Base-by-base conservation (phyloP, 1,140 invertebrate species). In the Cydia strobilella region DNA sequence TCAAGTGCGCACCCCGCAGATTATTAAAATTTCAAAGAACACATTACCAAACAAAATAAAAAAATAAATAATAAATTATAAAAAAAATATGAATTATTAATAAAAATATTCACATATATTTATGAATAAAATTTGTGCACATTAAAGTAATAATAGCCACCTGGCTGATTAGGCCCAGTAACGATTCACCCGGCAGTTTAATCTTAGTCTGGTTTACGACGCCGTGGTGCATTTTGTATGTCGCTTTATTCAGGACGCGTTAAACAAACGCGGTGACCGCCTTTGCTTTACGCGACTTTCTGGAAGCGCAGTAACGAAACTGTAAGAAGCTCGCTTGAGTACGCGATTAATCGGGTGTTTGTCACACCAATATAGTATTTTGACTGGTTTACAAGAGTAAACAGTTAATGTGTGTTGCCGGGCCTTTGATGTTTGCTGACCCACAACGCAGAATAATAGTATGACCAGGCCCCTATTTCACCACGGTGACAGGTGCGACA, bases 181-280 rank as follows among this genome's bases (percentile, higher is more conserved):
- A 69, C 65, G 31, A 42, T 31, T 69, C 27, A 69, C 18, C 63
- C 63, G 63, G 63, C 15, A 42, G 65, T 69, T 39, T 69, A 69
- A 69, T 69, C 65, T 42, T 69, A 69, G 35, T 39, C 65, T 39
- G 31, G 35, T 69, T 69, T 69, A 69, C 65, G 65, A 69, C 31
- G 35, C n/a, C 31, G n/a, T 39, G 15, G 31, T 69, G 31, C 31
- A 69, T 69, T 69, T 18, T 42, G 27, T 69, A 15, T 39, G 65
- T 6, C 65, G n/a, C 18, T n/a, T 39, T 69, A 69, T 69, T 27
- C 65, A 39, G 65, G 65, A 35, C 65, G 27, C 65, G 65, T 39
- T 39, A 69, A 69, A 69, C 31, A 15, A 69, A 59, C 65, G 31
- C 65, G 65, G 65, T 69, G 65, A 35, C 65, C 65, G 65, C 27